These are phyloP conservation scores for Drosophila erecta DNA, from an alignment of 1,140 invertebrate genomes.

Conservation along the genomic window DNA sequence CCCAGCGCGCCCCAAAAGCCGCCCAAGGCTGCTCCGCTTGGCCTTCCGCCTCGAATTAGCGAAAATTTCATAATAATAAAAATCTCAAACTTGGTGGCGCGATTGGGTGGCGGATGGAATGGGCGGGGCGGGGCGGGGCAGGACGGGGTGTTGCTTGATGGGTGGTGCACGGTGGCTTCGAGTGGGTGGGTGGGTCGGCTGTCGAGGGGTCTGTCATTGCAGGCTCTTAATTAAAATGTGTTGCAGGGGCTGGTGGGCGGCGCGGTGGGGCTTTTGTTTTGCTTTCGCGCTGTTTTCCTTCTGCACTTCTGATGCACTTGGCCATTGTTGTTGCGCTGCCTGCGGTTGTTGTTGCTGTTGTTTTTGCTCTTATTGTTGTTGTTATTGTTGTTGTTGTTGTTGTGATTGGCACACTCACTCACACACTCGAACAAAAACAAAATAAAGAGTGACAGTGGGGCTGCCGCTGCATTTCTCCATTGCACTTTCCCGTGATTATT, in stretches of 20 bases:
- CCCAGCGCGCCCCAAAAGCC: slow-evolving; percentile 1
- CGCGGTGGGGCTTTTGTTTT: slow-evolving; percentile 40
- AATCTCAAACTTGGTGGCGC: slow-evolving; percentile 24
- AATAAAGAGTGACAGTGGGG: slow-evolving; percentile 35
- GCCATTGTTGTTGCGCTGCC: slow-evolving; percentile 9
- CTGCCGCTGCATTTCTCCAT: slow-evolving; percentile 29
- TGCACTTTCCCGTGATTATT: slow-evolving; percentile 37
- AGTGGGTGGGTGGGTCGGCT: slow-evolving; percentile 7
- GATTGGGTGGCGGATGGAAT: neutral
- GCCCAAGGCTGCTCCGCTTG: slow-evolving; percentile 18
- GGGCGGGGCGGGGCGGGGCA: no score
- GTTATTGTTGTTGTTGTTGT: neutral
- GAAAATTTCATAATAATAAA: slow-evolving; percentile 52
- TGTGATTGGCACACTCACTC: slow-evolving; percentile 8
- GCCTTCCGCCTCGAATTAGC: slow-evolving; percentile 45
- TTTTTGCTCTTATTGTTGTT: neutral
- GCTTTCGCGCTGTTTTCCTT: slow-evolving; percentile 40
- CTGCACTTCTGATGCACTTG: slow-evolving; percentile 48
- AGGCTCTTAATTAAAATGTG: slow-evolving; percentile 50
- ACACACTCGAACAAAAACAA: slow-evolving; percentile 51
- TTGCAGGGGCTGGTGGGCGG: slow-evolving; percentile 8
- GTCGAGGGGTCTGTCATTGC: neutral
- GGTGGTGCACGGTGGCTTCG: neutral
- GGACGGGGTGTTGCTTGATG: neutral
- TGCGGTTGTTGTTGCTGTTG: slow-evolving; percentile 4